Evolutionary conservation across 2,888 invertebrate species (phyloP).

Genomic region (Lycophotia porphyrea): DNA sequence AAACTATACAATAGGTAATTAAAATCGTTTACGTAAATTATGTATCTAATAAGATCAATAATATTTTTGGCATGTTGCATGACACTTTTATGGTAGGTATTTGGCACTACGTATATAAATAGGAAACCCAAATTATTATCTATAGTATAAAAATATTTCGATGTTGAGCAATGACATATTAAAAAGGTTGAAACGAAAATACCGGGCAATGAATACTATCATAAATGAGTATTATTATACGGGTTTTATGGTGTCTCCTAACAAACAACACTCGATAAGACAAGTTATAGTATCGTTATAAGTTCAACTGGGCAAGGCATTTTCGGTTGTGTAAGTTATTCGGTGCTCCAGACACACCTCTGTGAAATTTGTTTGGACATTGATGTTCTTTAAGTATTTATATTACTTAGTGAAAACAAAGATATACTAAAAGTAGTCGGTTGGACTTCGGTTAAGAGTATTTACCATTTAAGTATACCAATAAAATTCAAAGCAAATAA

Average conservation of each 20-base stretch:
- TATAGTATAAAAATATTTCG: slow-evolving; percentile 80
- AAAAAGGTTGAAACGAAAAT: slow-evolving; percentile 82
- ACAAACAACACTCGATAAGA: slow-evolving; percentile 62
- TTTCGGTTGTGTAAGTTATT: slow-evolving; percentile 41
- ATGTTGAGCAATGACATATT: slow-evolving; percentile 84
- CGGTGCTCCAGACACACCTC: background rate
- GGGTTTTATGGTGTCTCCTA: slow-evolving; percentile 46
- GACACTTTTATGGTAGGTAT: slow-evolving; percentile 77
- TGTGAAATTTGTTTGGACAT: background rate
- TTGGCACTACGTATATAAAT: slow-evolving; percentile 78
- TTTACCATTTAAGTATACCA: slow-evolving; percentile 28
- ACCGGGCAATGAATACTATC: slow-evolving; percentile 87
- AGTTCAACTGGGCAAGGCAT: slow-evolving; percentile 24
- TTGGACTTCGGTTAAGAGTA: slow-evolving; percentile 3
- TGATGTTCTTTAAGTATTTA: background rate
- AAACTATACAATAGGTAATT: slow-evolving; percentile 58
- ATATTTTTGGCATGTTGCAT: slow-evolving; percentile 73
- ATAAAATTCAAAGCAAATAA: slow-evolving; percentile 61
- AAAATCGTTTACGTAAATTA: slow-evolving; percentile 54
- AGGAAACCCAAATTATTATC: slow-evolving; percentile 74
- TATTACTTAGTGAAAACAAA: slow-evolving; percentile 1
- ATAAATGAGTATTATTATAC: slow-evolving; percentile 71
- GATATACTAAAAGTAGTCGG: slow-evolving; percentile 1
- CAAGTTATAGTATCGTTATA: slow-evolving; percentile 36
- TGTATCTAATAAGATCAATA: slow-evolving; percentile 56